Conservation (phyloP, 2,113 vertebrate species). For the Acrocephalus kingi region DNA sequence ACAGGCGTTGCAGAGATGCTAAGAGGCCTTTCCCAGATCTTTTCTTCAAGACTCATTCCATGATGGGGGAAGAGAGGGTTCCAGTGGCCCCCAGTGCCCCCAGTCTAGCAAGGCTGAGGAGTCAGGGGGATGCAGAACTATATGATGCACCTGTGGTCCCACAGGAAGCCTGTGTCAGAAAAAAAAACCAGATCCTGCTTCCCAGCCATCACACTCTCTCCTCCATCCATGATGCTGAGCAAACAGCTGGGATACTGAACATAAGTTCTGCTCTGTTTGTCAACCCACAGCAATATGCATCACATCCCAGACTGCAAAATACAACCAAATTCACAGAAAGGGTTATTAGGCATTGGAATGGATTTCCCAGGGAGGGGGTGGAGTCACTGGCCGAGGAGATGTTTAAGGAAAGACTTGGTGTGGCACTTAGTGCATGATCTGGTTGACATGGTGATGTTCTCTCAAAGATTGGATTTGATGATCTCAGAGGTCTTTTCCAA, state of each 20-base stretch:
- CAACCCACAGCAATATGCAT: neutral
- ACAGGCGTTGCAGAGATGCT: neutral
- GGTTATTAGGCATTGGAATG: neutral
- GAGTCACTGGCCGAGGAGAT: neutral
- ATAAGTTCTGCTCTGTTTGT: neutral
- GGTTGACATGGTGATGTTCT: neutral
- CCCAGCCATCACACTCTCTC: neutral
- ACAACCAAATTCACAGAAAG: neutral
- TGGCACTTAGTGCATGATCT: neutral
- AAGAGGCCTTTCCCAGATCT: neutral
- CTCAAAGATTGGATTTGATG: neutral
- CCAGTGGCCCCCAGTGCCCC: neutral
- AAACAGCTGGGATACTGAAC: neutral
- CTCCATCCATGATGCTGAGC: accelerated
- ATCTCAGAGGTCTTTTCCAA: neutral
- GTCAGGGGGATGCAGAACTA: neutral
- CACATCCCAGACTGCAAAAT: neutral
- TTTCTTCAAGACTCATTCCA: neutral
- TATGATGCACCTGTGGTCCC: accelerated
- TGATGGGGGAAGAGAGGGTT: neutral
- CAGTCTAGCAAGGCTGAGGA: neutral
- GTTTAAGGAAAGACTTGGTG: neutral
- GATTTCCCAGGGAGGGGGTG: neutral
- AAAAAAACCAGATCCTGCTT: neutral
- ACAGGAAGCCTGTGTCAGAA: neutral